Conservation (phyloP, 2,888 invertebrate species). For the Scotopteryx bipunctaria region DNA sequence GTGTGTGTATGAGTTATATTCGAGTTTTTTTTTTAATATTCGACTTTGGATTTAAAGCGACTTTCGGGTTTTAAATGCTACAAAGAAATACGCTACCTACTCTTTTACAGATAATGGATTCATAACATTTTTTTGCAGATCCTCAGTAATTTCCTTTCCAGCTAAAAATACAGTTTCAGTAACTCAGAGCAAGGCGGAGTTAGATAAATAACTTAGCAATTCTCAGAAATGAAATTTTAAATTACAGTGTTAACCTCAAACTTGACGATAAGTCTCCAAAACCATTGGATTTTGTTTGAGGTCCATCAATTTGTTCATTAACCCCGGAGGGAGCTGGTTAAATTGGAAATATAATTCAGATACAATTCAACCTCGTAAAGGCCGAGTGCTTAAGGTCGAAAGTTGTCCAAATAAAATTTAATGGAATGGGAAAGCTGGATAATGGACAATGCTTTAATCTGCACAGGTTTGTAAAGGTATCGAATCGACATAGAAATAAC, state of each 20-base stretch:
- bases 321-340: constrained; percentile 20
- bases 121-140: too few relatives aligned
- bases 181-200: too few relatives aligned
- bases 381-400: neutral
- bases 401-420: constrained; percentile 9
- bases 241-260: constrained; percentile 22
- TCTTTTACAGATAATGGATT: too few relatives aligned
- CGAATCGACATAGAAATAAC: too few relatives aligned
- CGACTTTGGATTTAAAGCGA: neutral
- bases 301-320: constrained; percentile 31
- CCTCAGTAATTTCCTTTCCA: too few relatives aligned
- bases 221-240: constrained; percentile 2
- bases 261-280: constrained; percentile 27
- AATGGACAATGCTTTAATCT: neutral
- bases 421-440: neutral
- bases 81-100: too few relatives aligned
- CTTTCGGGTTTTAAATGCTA: neutral
- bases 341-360: constrained; percentile 33
- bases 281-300: constrained; percentile 25
- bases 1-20: neutral
- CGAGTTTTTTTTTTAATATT: too few relatives aligned
- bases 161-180: too few relatives aligned
- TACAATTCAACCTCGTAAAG: constrained; percentile 22
- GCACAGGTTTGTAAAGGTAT: neutral
- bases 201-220: neutral